These are phyloP conservation scores for Montipora cactus DNA, from an alignment of 64 coral and sea anemone species.

Conservation along the genomic window DNA sequence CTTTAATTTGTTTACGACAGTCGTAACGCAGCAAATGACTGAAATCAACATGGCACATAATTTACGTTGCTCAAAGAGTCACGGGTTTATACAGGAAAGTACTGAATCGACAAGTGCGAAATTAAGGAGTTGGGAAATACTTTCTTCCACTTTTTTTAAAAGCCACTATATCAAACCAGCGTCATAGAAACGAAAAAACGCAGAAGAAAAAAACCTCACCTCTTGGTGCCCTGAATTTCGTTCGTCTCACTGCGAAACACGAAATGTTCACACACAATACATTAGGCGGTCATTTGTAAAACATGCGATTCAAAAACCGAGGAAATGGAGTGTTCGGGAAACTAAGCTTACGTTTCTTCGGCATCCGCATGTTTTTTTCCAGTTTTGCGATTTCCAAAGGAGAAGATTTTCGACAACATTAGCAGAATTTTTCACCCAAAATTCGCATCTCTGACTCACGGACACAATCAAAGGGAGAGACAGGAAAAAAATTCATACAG, in stretches of 20 bases:
- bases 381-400: conserved; percentile 83
- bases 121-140: not conserved
- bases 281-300: conserved; percentile 2
- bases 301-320: conserved; percentile 1
- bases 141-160: not conserved
- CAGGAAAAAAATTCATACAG: not conserved
- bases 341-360: conserved; percentile 74
- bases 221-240: not conserved
- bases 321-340: not conserved
- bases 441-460: conserved; percentile 24
- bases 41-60: not conserved
- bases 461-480: conserved; percentile 8
- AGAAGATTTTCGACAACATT: conserved; percentile 94
- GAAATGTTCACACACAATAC: not conserved
- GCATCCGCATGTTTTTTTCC: conserved; percentile 77
- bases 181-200: not conserved
- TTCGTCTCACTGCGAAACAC: conserved; percentile 33
- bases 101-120: not conserved
- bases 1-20: too few species aligned
- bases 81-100: not conserved
- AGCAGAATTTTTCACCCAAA: not conserved
- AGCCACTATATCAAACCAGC: not conserved
- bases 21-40: not conserved
- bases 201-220: not conserved
- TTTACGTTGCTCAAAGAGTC: not conserved